phyloP scores from a whole-genome alignment of 92 coral and sea anemone genomes.

The Isaurus tuberculatus region DNA sequence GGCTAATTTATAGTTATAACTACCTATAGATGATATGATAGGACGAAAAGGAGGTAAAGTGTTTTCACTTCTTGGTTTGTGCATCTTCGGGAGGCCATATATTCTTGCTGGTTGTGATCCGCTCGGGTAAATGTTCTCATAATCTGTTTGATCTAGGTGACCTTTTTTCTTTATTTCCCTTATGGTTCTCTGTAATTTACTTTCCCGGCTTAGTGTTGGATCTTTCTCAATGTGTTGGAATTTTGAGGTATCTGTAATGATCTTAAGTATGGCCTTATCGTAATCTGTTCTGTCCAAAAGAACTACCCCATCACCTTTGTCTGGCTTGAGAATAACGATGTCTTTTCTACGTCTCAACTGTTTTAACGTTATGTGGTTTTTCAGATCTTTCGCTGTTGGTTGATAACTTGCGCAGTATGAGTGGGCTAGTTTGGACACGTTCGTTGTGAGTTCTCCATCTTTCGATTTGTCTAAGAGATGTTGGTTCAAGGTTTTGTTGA shows the following conservation, averaged over 20 bases:
- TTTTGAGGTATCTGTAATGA: constrained; percentile 26
- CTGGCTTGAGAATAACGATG: constrained; percentile 31
- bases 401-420: constrained; percentile 5
- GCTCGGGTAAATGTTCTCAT: constrained; percentile 24
- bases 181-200: constrained; percentile 24
- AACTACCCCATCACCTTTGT: constrained; percentile 40
- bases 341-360: constrained; percentile 29
- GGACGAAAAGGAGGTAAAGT: constrained; percentile 15
- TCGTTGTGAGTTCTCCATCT: constrained; percentile 19
- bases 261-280: constrained; percentile 19
- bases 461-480: constrained; percentile 16
- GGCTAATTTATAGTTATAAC: not conserved
- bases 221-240: constrained; percentile 28
- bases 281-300: constrained; percentile 30
- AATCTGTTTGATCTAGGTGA: constrained; percentile 38
- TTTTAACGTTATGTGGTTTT: constrained; percentile 27
- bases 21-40: not conserved
- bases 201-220: constrained; percentile 42
- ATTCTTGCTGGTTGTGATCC: constrained; percentile 35
- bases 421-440: constrained; percentile 39
- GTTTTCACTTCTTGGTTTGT: constrained; percentile 37
- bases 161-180: constrained; percentile 29
- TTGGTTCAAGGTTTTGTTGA: not conserved
- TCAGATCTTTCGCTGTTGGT: constrained; percentile 22
- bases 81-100: constrained; percentile 37